Conservation (phyloP, 1,140 invertebrate species). For the Conus betulinus region DNA sequence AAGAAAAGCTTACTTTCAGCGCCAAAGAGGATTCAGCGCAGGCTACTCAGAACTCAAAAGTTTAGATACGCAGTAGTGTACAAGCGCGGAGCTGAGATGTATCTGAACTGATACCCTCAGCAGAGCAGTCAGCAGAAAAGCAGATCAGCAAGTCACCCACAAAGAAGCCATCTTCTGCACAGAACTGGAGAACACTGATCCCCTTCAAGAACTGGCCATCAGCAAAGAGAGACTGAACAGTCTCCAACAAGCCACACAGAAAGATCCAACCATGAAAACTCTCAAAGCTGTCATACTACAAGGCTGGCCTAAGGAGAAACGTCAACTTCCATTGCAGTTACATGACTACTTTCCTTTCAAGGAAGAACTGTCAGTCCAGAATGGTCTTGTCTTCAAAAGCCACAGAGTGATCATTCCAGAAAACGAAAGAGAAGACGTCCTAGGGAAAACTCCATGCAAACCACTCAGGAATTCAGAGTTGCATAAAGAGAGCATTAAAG, state of each 20-base stretch:
- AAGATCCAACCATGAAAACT: conserved; percentile 4
- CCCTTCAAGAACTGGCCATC: background rate
- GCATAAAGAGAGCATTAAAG: conserved; percentile 2
- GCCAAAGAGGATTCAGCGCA: conserved; percentile 48
- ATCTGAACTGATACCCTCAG: conserved; percentile 68
- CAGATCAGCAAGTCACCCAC: conserved; percentile 7
- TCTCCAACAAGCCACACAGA: background rate
- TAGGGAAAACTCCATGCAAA: conserved; percentile 1
- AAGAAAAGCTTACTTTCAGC: conserved; percentile 45
- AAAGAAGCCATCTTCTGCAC: background rate
- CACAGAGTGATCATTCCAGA: conserved; percentile 23
- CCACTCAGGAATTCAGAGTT: conserved; percentile 26
- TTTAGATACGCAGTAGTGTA: conserved; percentile 75
- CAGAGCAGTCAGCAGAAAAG: conserved; percentile 32
- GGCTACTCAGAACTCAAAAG: conserved; percentile 68
- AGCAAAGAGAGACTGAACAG: background rate
- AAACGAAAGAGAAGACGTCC: background rate
- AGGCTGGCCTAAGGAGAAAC: conserved; percentile 21
- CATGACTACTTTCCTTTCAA: conserved; percentile 8
- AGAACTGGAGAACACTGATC: background rate
- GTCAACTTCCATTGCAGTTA: background rate
- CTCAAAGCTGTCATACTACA: background rate
- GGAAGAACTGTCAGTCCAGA: conserved; percentile 16
- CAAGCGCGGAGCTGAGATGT: conserved; percentile 69
- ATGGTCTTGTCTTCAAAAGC: conserved; percentile 26